Base-by-base conservation (phyloP, 2,113 vertebrate species). In the Lepus timidus region DNA sequence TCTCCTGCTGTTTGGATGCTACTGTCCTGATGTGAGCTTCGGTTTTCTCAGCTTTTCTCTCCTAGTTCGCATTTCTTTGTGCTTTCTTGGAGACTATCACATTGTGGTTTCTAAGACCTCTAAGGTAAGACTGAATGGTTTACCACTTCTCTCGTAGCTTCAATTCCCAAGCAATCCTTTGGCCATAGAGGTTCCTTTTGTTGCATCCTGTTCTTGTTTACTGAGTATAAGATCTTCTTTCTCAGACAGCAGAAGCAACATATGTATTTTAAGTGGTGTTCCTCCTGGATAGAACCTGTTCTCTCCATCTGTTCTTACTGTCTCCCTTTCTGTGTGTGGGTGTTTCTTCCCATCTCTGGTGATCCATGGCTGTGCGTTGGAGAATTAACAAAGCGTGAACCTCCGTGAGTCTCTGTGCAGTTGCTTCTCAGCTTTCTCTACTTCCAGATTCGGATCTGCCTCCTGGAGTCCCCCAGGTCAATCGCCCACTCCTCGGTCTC, bases 131-230 rank as follows among this genome's bases (percentile, higher is more conserved):
- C 29, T 27, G 14, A 80, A 88, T 33, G 11, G 33, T 31, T 74
- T 92, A 91, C 51, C 33, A 73, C 27, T 86, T 93, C 52, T 90
- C 49, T 61, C 6, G 68, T 67, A 62, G 65, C 75, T 90, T 67
- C 84, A 85, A 85, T 88, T 58, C 87, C 20, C 36, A 80, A 85
- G 65, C 31, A 62, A 10, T 76, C 19, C 36, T 76, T 29, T 71
- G 31, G 29, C 20, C 52, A 52, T 7, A 39, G 88, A 84, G 10
- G 0, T 39, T 93, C n/a, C n/a, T 84, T 85, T 78, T 82, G n/a
- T 62, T 73, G 74, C 52, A 76, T 76, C 58, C 68, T 71, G 19
- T 82, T 68, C 68, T 93, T 90, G 23, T 89, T 90, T 92, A 86
- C 9, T 88, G 33, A 4, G 25, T 82, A 68, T 25, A 89, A 10